These are phyloP conservation scores for Acleris emargana DNA, from an alignment of 2,888 invertebrate species.

Conservation along the genomic window DNA sequence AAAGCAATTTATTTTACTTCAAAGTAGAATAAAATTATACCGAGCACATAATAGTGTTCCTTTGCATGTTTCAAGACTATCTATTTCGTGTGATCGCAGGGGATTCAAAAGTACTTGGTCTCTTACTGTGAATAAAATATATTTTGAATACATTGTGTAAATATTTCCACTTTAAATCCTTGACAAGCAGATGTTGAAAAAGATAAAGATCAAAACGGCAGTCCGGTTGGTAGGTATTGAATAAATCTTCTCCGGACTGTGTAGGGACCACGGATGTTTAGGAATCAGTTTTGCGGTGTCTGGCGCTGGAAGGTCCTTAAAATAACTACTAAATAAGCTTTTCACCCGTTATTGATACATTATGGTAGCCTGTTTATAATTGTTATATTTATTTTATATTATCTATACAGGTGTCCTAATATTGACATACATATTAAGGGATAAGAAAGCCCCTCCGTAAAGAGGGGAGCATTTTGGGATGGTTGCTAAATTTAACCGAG, in stretches of 20 bases:
- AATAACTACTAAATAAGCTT: slow-evolving; percentile 15
- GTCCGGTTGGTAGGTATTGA: background rate
- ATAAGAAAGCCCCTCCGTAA: too few species aligned
- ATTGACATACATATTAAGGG: too few species aligned
- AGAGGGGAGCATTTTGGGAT: too few species aligned
- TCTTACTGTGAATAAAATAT: slow-evolving; percentile 1
- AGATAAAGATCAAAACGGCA: background rate
- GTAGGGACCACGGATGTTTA: slow-evolving; percentile 10
- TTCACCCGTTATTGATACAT: background rate
- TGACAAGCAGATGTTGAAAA: background rate
- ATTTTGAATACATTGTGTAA: background rate
- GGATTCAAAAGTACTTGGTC: background rate
- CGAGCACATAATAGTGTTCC: background rate
- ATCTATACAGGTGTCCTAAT: background rate
- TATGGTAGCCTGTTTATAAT: too few species aligned
- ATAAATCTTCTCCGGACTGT: background rate
- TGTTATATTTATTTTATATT: background rate
- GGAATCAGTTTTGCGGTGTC: slow-evolving; percentile 14
- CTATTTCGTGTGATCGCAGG: background rate
- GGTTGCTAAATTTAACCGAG: background rate
- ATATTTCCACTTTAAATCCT: background rate
- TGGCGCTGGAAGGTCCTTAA: background rate
- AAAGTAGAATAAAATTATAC: background rate
- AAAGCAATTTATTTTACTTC: background rate
- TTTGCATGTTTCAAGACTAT: background rate